Evolutionary conservation across 1,140 invertebrate genomes (phyloP).

Genomic region (Sipha flava): DNA sequence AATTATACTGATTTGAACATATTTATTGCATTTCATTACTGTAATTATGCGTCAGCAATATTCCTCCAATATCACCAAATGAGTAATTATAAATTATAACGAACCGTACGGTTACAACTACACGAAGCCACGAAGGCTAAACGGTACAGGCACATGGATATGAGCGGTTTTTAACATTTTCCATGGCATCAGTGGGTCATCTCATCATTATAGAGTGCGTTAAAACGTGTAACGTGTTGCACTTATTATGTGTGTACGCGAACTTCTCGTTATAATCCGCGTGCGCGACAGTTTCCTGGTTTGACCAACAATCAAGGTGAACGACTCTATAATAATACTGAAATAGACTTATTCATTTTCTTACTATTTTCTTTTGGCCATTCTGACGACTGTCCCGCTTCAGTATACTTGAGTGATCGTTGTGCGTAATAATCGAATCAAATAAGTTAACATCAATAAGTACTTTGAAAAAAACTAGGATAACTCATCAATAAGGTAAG

Average conservation of each 20-base stretch:
- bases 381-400: neutral
- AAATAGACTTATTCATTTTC: neutral
- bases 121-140: too few relatives aligned
- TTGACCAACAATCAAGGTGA: constrained; percentile 25
- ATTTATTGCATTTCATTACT: too few relatives aligned
- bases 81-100: too few relatives aligned
- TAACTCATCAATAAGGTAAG: too few relatives aligned
- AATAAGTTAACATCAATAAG: too few relatives aligned
- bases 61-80: too few relatives aligned
- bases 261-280: neutral
- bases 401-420: too few relatives aligned
- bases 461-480: too few relatives aligned
- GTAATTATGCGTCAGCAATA: too few relatives aligned
- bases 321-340: constrained; percentile 3
- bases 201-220: neutral
- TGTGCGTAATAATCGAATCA: too few relatives aligned
- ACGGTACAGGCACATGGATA: neutral
- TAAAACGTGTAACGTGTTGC: neutral
- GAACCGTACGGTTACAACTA: too few relatives aligned
- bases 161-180: neutral
- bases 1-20: too few relatives aligned
- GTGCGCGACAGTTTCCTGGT: constrained; percentile 16
- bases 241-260: neutral
- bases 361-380: neutral
- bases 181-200: neutral